These are phyloP conservation scores for Tethea ocularis DNA, from an alignment of 2,888 invertebrate genomes.

Conservation along the genomic window DNA sequence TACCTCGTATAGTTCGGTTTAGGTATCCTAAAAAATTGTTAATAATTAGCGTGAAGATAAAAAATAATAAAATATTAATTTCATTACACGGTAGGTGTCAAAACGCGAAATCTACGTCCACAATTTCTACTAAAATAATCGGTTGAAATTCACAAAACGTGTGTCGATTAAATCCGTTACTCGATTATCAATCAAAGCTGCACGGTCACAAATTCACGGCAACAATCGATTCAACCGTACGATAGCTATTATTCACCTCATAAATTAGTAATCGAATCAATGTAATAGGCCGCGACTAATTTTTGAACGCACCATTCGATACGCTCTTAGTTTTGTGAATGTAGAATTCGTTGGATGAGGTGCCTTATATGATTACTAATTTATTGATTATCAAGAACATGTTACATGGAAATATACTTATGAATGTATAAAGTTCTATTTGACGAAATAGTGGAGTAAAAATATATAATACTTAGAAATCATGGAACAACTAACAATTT, in stretches of 20 bases:
- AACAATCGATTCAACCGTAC: slow-evolving; percentile 64
- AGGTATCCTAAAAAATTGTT: not conserved
- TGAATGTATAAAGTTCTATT: too few species aligned
- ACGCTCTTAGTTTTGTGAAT: slow-evolving; percentile 53
- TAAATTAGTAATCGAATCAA: slow-evolving; percentile 80
- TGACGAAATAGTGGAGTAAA: too few species aligned
- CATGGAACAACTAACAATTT: too few species aligned
- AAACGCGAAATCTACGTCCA: not conserved
- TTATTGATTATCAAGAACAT: not conserved
- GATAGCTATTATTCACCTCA: slow-evolving; percentile 75
- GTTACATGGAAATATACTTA: too few species aligned
- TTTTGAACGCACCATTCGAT: slow-evolving; percentile 70
- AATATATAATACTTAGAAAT: too few species aligned
- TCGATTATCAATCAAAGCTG: slow-evolving; percentile 46
- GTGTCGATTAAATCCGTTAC: slow-evolving; percentile 14
- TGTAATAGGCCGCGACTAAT: slow-evolving; percentile 76
- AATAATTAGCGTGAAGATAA: not conserved
- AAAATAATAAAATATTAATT: not conserved
- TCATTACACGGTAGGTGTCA: slow-evolving; percentile 1
- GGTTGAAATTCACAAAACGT: slow-evolving; percentile 6
- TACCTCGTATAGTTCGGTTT: too few species aligned
- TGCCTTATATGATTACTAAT: slow-evolving; percentile 11
- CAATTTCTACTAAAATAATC: not conserved
- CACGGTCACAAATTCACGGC: slow-evolving; percentile 55
- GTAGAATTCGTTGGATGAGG: slow-evolving; percentile 45